Evolutionary conservation across 64 coral and sea anemone genomes (phyloP).

Genomic region (Hydrozoanthus tunicans): DNA sequence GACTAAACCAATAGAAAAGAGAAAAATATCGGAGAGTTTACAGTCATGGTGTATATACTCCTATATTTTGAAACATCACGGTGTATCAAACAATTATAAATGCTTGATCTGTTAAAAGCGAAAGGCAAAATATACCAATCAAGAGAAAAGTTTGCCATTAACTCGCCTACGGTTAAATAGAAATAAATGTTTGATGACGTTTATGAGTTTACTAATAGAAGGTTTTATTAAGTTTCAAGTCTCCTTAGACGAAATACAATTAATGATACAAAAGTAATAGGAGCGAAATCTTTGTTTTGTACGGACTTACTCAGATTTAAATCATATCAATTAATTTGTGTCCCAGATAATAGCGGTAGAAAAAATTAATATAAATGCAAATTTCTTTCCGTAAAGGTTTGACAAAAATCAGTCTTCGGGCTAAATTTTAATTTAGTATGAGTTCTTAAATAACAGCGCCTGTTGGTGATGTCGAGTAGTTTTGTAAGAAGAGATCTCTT

Average conservation of each 20-base stretch:
- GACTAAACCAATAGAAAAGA: not conserved
- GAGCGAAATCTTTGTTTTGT: conserved; percentile 8
- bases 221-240: conserved; percentile 15
- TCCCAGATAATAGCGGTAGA: conserved; percentile 1
- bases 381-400: conserved; percentile 38
- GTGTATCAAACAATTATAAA: not conserved
- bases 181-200: conserved; percentile 20
- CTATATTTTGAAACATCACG: not conserved
- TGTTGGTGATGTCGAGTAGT: not conserved
- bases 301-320: not conserved
- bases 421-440: conserved; percentile 22
- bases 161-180: not conserved
- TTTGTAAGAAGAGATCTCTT: not conserved
- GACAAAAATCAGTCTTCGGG: conserved; percentile 27
- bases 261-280: conserved; percentile 15
- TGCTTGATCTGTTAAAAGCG: not conserved
- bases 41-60: not conserved
- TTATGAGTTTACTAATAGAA: not conserved
- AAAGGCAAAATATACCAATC: not conserved
- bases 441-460: not conserved
- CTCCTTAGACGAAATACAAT: conserved; percentile 8
- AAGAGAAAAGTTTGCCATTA: not conserved
- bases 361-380: conserved; percentile 59
- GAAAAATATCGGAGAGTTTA: not conserved
- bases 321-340: conserved; percentile 40